Conservation (phyloP, 2,113 vertebrate genomes). For the Terrapene triunguis region DNA sequence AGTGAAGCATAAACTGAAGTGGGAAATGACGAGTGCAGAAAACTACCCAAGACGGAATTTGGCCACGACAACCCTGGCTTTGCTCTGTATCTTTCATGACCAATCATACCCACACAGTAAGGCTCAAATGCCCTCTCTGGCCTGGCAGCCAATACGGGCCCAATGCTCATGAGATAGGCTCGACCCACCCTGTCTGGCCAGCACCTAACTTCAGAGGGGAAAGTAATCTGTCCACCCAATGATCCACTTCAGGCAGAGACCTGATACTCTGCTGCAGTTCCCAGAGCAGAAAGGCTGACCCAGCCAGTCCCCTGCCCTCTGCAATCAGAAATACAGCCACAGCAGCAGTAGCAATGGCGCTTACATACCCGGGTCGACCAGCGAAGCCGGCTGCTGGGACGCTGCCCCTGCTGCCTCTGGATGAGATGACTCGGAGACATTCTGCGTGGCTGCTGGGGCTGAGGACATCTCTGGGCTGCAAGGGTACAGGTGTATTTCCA, state of each 20-base stretch:
- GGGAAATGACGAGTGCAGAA: neutral
- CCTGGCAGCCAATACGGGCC: neutral
- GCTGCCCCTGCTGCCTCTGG: neutral
- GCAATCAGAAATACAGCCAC: neutral
- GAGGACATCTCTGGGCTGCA: conserved; percentile 19
- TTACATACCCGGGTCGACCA: neutral
- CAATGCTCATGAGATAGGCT: neutral
- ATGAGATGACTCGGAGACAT: conserved; percentile 27
- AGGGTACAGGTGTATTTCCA: conserved; percentile 81
- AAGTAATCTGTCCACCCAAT: neutral
- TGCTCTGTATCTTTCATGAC: neutral
- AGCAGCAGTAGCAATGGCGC: neutral
- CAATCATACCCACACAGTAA: neutral
- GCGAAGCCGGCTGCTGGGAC: neutral
- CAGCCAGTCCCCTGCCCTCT: neutral
- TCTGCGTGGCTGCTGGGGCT: conserved; percentile 21
- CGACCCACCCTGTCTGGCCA: neutral
- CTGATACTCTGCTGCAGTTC: neutral
- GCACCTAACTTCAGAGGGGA: no score
- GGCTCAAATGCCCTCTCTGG: neutral
- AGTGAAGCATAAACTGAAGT: neutral
- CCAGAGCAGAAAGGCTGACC: neutral
- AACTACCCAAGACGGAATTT: neutral
- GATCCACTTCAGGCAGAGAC: neutral
- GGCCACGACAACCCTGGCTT: neutral